These are phyloP conservation scores for Incurvaria masculella DNA, from an alignment of 2,888 invertebrate species.

Conservation along the genomic window DNA sequence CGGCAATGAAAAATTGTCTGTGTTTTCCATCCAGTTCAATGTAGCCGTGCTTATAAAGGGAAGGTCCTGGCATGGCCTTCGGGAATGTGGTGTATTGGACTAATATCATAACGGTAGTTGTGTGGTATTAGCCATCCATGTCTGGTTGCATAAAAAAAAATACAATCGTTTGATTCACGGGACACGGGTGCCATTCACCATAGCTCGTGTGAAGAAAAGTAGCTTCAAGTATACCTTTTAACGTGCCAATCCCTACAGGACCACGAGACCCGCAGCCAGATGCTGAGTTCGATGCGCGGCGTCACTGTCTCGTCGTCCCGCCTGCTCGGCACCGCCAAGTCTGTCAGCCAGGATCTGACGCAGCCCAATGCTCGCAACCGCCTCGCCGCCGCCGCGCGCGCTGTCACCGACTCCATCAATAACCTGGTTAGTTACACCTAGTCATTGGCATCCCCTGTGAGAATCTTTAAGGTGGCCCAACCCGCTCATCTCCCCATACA, in stretches of 20 bases:
- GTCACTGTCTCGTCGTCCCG: slow-evolving; percentile 87
- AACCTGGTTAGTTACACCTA: slow-evolving; percentile 77
- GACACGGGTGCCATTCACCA: neutral
- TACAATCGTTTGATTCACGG: neutral
- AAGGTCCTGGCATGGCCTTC: no score
- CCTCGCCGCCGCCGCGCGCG: slow-evolving; percentile 80
- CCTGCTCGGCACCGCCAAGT: slow-evolving; percentile 82
- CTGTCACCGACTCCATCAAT: slow-evolving; percentile 92
- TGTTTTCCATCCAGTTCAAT: no score
- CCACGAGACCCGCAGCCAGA: slow-evolving; percentile 69
- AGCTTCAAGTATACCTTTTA: no score
- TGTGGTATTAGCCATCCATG: no score
- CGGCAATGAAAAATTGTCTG: no score
- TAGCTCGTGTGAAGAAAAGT: neutral
- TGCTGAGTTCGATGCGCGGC: slow-evolving; percentile 83
- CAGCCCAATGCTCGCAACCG: slow-evolving; percentile 91
- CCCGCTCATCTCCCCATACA: no score
- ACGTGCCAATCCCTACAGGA: slow-evolving; percentile 50
- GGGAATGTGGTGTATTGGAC: no score
- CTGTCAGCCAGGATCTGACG: slow-evolving; percentile 83
- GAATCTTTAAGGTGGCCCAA: no score
- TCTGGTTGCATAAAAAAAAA: no score
- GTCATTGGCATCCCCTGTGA: no score
- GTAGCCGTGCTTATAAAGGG: no score
- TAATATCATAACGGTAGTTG: no score